Conservation (phyloP, 2,888 invertebrate genomes). For the Drosophila anomelani region DNA sequence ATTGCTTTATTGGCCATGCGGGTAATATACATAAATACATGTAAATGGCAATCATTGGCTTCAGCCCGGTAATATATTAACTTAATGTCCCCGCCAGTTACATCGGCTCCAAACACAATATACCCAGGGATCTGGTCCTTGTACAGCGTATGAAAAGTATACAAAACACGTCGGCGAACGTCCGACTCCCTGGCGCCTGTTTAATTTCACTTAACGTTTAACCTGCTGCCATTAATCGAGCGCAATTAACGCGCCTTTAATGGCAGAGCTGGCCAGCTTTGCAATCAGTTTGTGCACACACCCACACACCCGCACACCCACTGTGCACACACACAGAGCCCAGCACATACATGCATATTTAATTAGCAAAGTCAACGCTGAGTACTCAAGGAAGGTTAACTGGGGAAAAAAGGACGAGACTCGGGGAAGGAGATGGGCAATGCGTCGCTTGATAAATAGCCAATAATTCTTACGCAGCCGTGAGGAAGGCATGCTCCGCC, state of each 20-base stretch:
- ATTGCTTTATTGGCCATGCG: constrained; percentile 15
- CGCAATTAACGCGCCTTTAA: constrained; percentile 77
- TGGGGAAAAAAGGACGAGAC: constrained; percentile 16
- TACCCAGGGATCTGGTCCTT: constrained; percentile 7
- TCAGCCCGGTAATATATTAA: constrained; percentile 21
- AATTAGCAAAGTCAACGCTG: constrained; percentile 72
- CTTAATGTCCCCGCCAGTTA: constrained; percentile 29
- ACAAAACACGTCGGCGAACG: constrained; percentile 30
- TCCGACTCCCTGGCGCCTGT: constrained; percentile 64
- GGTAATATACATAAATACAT: constrained; percentile 18
- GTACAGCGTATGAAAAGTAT: constrained; percentile 35
- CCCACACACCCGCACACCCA: constrained; percentile 15
- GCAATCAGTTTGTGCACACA: constrained; percentile 30
- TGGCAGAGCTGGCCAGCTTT: constrained; percentile 49
- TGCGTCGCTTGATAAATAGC: constrained; percentile 77
- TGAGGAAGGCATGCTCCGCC: constrained; percentile 5
- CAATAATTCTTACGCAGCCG: constrained; percentile 75
- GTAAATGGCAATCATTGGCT: constrained; percentile 17
- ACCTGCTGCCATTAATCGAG: constrained; percentile 79
- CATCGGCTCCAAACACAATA: constrained; percentile 5
- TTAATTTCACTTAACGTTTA: constrained; percentile 80
- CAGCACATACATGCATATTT: constrained; percentile 65
- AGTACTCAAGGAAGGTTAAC: constrained; percentile 42
- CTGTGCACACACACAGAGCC: constrained; percentile 14
- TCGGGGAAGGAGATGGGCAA: constrained; percentile 41